Percentiles rank a stretch among this genome's conserved stretches.
Conservation (phyloP, 2,888 invertebrate genomes). For the Copidosoma aretas region DNA sequence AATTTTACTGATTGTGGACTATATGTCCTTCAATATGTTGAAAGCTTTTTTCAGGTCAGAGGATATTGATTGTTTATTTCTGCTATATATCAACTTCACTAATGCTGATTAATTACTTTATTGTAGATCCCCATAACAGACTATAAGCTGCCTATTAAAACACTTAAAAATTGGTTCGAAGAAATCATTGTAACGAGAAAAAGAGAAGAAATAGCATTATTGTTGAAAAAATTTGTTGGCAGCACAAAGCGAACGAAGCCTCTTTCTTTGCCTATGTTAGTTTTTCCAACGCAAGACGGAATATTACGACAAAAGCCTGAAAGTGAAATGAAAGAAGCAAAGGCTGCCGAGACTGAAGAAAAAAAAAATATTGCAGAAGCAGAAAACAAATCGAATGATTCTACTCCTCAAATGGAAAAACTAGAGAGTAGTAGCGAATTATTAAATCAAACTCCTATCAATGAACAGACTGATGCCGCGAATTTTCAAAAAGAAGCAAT, state of each 20-base stretch:
- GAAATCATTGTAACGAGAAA: conserved; percentile 83
- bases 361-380: conserved; percentile 40
- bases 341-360: conserved; percentile 43
- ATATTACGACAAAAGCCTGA: conserved; percentile 57
- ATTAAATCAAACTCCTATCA: conserved; percentile 7
- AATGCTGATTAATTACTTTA: conserved; percentile 6
- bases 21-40: conserved; percentile 94
- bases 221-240: conserved; percentile 78
- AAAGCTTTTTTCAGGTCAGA: conserved; percentile 88
- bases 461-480: conserved; percentile 33
- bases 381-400: conserved; percentile 20
- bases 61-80: conserved; percentile 4
- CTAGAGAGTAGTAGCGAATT: conserved; percentile 20
- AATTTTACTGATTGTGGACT: conserved; percentile 98
- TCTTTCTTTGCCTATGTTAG: conserved; percentile 72
- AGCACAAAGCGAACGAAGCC: conserved; percentile 73
- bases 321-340: conserved; percentile 43
- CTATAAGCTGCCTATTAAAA: conserved; percentile 82
- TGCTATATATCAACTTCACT: neutral
- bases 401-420: conserved; percentile 16
- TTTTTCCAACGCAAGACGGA: conserved; percentile 80
- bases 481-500: conserved; percentile 35
- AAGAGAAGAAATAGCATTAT: conserved; percentile 82
- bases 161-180: conserved; percentile 85
- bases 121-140: conserved; percentile 82